Percentiles rank a stretch among this genome's conserved stretches.
phyloP scores from a whole-genome alignment of 2,113 vertebrate species.

The Plectropomus leopardus region DNA sequence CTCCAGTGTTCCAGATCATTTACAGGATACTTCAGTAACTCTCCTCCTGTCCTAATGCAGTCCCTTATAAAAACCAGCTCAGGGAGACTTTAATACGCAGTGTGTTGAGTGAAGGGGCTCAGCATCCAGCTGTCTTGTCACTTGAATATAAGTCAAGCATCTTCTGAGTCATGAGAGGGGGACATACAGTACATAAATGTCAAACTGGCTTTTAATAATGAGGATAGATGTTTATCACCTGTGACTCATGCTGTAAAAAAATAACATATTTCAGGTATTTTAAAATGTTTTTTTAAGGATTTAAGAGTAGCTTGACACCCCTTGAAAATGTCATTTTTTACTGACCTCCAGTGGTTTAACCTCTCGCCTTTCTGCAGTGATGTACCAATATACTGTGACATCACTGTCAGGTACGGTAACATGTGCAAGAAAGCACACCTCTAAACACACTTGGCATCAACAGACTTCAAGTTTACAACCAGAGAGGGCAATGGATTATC shows the following conservation, averaged over 20 bases:
- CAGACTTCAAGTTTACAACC: too few species aligned
- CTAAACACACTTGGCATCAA: too few species aligned
- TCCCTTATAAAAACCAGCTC: conserved; percentile 35
- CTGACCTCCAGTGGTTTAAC: too few species aligned
- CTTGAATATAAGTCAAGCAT: conserved; percentile 18
- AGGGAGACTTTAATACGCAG: conserved; percentile 34
- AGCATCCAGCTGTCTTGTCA: conserved; percentile 59
- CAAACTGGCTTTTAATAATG: neutral
- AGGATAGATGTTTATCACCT: neutral
- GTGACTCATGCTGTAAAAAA: too few species aligned
- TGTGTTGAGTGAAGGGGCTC: conserved; percentile 53
- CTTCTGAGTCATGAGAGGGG: conserved; percentile 3
- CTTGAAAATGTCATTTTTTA: neutral
- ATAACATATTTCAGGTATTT: neutral
- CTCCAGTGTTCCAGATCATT: conserved; percentile 48
- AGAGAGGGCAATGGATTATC: too few species aligned
- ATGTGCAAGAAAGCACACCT: too few species aligned
- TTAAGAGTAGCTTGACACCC: neutral
- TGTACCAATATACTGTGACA: too few species aligned
- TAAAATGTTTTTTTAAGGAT: neutral
- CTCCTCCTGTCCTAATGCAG: conserved; percentile 36
- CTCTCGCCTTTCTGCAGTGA: too few species aligned
- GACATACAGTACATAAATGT: neutral
- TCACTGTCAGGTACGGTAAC: too few species aligned
- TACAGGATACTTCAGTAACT: conserved; percentile 45